These are phyloP conservation scores for Aurelia aurita DNA, from an alignment of 30 jellyfish, hydroid and myxozoan genomes.

Conservation along the genomic window DNA sequence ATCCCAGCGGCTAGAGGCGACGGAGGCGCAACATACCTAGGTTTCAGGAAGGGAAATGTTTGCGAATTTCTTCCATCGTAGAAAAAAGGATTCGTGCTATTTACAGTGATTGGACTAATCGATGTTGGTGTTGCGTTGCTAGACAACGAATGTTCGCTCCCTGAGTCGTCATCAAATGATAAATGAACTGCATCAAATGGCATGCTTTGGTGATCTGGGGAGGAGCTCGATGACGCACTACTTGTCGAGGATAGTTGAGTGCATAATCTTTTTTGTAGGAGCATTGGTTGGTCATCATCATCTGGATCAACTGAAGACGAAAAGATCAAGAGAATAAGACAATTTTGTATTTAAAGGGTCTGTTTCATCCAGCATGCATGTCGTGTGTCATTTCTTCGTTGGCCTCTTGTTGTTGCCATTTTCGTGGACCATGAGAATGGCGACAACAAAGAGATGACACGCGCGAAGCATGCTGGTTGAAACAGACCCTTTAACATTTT, in stretches of 20 bases:
- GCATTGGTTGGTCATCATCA: conserved; percentile 68
- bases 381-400: too few species aligned
- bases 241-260: conserved; percentile 78
- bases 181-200: conserved; percentile 66
- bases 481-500: too few species aligned
- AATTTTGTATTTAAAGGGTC: too few species aligned
- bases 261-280: conserved; percentile 79
- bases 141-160: conserved; percentile 78
- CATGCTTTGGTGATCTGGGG: conserved; percentile 78
- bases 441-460: too few species aligned
- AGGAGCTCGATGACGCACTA: conserved; percentile 91
- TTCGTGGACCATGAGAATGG: too few species aligned
- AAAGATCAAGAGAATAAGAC: too few species aligned
- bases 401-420: too few species aligned
- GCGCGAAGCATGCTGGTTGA: too few species aligned
- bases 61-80: conserved; percentile 81
- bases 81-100: conserved; percentile 44
- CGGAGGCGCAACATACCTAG: conserved; percentile 97
- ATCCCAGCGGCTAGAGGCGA: conserved; percentile 99
- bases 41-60: conserved; percentile 84
- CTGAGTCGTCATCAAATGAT: conserved; percentile 92
- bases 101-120: conserved; percentile 32
- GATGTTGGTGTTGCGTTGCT: conserved; percentile 47
- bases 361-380: too few species aligned
- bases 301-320: conserved; percentile 85